Percentiles rank a stretch among this genome's conserved stretches.
These are phyloP conservation scores for Drosophila testacea DNA, from an alignment of 2,888 invertebrate genomes.

Conservation along the genomic window DNA sequence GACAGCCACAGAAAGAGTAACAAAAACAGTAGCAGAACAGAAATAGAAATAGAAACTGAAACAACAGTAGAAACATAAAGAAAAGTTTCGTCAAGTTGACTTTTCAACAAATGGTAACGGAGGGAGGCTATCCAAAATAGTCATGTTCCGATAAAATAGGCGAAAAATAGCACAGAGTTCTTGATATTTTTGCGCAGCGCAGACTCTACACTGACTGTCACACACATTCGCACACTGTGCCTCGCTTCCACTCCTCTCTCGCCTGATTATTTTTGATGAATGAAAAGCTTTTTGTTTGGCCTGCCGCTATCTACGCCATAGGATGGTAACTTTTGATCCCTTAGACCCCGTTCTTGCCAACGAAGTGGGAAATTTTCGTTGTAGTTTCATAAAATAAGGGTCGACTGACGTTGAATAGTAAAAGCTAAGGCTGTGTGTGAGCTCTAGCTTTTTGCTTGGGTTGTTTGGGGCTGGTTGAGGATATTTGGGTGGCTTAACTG, in stretches of 20 bases:
- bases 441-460: conserved; percentile 28
- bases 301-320: conserved; percentile 48
- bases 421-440: conserved; percentile 46
- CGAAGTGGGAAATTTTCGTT: conserved; percentile 19
- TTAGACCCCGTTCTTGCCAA: conserved; percentile 7
- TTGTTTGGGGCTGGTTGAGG: conserved; percentile 2
- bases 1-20: conserved; percentile 10
- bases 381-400: conserved; percentile 37
- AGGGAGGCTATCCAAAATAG: conserved; percentile 61
- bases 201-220: conserved; percentile 61
- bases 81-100: conserved; percentile 70
- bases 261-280: conserved; percentile 79
- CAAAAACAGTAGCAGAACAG: conserved; percentile 26
- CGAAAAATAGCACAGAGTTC: conserved; percentile 63
- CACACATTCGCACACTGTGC: conserved; percentile 14
- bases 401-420: conserved; percentile 64
- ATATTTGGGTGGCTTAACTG: conserved; percentile 23
- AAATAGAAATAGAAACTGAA: conserved; percentile 29
- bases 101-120: conserved; percentile 3
- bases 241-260: conserved; percentile 20
- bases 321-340: conserved; percentile 13
- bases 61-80: conserved; percentile 27
- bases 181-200: conserved; percentile 60
- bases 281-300: conserved; percentile 79
- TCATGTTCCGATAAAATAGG: conserved; percentile 44